Base-by-base conservation (phyloP, 2,113 vertebrate genomes). In the Channa maculata region DNA sequence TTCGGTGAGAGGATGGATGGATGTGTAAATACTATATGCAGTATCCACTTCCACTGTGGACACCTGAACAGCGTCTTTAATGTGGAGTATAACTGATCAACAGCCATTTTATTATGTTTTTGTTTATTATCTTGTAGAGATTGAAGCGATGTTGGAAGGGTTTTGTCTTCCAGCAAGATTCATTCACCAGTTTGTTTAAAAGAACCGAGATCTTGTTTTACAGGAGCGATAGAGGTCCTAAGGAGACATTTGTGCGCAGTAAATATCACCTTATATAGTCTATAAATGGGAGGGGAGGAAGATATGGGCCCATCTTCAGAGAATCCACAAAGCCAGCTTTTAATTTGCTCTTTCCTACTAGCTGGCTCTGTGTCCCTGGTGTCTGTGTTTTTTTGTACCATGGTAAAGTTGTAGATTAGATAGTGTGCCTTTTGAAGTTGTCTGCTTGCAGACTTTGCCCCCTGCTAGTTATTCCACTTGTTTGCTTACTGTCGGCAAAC, bases 361-460 rank as follows among this genome's bases (percentile, higher is more conserved):
- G 50, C 12, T 44, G 61, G 46, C 54, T 66, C 49, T 62, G 68
- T 73, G 33, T 51, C 34, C 11, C 14, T 8, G 43, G 70, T 90
- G 86, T 90, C 86, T 78, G 44, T 75, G 71, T 91, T 76, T 88
- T 88, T 79, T 89, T 83, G 81, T 85, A 84, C 82, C 76, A 64
- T 65, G 78, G 66, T 84, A 50, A 74, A 83, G 71, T 77, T 77
- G 53, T 41, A 89, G 92, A 94, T 94, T 92, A 94, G 93, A 94
- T 93, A 88, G 65, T 85, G 80, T 2, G 5, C 65, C 73, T 78
- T 94, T 95, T 94, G 92, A 94, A 93, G 92, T 90, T 38, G 6
- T 70, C 62, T 71, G 58, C 63, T 53, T 65, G 78, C 70, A 92
- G 93, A 95, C 94, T 95, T 95, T 94, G 94, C 37, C 79, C 92